These are phyloP conservation scores for Holothuria leucospilota DNA, from an alignment of 53 echinoderm and acorn worm genomes.

Conservation along the genomic window DNA sequence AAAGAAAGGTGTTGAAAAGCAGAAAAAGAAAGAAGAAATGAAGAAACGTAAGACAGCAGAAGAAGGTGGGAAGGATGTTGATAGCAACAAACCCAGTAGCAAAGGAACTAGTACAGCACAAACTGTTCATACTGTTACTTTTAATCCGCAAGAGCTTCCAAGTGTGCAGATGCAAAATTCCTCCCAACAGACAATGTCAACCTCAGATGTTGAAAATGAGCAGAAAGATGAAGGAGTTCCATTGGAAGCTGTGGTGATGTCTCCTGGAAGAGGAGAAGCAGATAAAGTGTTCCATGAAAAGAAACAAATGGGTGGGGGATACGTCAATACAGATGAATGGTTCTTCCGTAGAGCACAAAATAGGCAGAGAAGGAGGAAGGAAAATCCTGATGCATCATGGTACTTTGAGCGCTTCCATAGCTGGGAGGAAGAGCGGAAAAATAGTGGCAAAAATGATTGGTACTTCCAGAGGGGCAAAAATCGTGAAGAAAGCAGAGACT, in stretches of 20 bases:
- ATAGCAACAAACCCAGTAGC: too few relatives aligned
- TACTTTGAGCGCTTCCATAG: conserved; percentile 37
- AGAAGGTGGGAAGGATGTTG: too few relatives aligned
- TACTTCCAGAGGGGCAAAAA: conserved; percentile 79
- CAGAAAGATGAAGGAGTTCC: neutral
- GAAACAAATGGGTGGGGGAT: conserved; percentile 75
- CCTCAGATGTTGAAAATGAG: neutral
- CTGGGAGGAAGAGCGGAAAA: conserved; percentile 28
- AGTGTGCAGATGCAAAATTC: conserved; percentile 23
- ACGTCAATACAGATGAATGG: conserved; percentile 82
- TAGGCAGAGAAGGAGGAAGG: conserved; percentile 58
- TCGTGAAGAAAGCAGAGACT: conserved; percentile 46
- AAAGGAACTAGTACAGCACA: neutral
- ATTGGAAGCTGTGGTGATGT: neutral
- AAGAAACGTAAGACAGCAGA: neutral
- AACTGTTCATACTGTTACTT: conserved; percentile 5
- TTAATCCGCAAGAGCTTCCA: conserved; percentile 26
- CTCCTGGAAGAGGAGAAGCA: neutral
- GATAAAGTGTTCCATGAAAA: conserved; percentile 7
- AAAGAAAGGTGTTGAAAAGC: neutral
- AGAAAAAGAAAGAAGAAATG: neutral
- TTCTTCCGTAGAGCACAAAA: conserved; percentile 79
- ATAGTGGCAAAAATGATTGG: conserved; percentile 62
- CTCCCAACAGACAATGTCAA: neutral
- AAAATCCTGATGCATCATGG: conserved; percentile 24